Percentiles rank a stretch among this genome's conserved stretches.
Evolutionary conservation across 2,888 invertebrate genomes (phyloP).

Genomic region (Yponomeuta evonymella): DNA sequence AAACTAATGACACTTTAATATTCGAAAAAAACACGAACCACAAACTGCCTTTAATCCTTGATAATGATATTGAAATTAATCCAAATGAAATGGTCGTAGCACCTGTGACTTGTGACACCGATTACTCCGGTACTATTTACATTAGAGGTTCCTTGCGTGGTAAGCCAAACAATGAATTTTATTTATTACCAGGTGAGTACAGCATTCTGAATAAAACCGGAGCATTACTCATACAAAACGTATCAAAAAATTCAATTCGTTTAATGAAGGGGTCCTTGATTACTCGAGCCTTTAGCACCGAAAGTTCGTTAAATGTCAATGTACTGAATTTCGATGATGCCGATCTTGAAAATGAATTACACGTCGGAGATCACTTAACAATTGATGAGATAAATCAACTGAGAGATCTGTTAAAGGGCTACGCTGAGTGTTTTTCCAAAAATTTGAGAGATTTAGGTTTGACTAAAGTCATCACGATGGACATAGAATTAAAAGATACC

Average conservation of each 20-base stretch:
- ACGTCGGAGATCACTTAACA: background rate
- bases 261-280: background rate
- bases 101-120: background rate
- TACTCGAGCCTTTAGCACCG: background rate
- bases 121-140: conserved; percentile 1
- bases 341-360: background rate
- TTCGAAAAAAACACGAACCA: background rate
- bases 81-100: background rate
- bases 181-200: conserved; percentile 13
- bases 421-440: conserved; percentile 8
- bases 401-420: background rate
- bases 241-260: background rate
- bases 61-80: background rate
- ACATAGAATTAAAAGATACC: background rate
- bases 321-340: background rate
- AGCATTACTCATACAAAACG: background rate
- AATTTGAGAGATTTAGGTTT: conserved; percentile 12
- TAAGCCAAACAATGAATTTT: background rate
- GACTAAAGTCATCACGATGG: background rate
- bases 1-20: conserved; percentile 20
- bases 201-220: background rate
- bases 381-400: background rate
- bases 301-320: background rate
- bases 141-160: conserved; percentile 3
- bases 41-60: background rate